Evolutionary conservation across 2,888 invertebrate genomes (phyloP), one percentile per base, ranked within the genome.

Genomic region (Callinectes sapidus): DNA sequence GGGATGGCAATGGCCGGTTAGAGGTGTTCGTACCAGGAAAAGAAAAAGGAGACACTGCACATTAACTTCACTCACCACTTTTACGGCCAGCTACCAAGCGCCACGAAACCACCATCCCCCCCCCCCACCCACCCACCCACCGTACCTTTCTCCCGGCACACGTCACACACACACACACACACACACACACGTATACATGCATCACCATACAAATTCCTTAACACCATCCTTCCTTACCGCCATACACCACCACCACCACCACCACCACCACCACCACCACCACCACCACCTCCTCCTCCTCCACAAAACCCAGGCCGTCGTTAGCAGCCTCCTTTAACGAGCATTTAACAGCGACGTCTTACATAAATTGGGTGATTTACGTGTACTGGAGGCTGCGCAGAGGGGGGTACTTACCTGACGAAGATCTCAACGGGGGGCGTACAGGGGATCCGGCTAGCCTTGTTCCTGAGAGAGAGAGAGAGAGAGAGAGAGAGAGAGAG

Each of bases 291-390:
- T 35, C 35, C 35, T 81, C 18, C 32, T 28, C n/a, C n/a, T n/a
- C 28, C 23, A 71, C 42, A 77, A 35, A 77, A 89, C 48, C 89
- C 71, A 89, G 71, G 39, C 28, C 6, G 71, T 77, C 71, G 89
- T 89, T 89, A 71, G 89, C 89, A 89, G 89, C 89, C 77, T 42
- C 89, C 71, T 89, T 89, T 89, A 77, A 89, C 89, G 89, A 77
- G 71, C 89, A 42, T 71, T 89, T 89, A 89, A 89, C 71, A 77
- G 77, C 89, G 55, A 89, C 39, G 89, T 28, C 89, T 42, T 89
- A 89, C 71, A 89, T 77, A 77, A 89, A 77, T 42, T 39, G 32
- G 89, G 89, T 89, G 89, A 89, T 89, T 89, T 89, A 89, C 89
- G 89, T 89, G 71, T 71, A 48, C 54, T 71, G n/a, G 42, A 28